Evolutionary conservation across 2,797 vertebrate species (phyloP).

Genomic region (Semotilus atromaculatus): DNA sequence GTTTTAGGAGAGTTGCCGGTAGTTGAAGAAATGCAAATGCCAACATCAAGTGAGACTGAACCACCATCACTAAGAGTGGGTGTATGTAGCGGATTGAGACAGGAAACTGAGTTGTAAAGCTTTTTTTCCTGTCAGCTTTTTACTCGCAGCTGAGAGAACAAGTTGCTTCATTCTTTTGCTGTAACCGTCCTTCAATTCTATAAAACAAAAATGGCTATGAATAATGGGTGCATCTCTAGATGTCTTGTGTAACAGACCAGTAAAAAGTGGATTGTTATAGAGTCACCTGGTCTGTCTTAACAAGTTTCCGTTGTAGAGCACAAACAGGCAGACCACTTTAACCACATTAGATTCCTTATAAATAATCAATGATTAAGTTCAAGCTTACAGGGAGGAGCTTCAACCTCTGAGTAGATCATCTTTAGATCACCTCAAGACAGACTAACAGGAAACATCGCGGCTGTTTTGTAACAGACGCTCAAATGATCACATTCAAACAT

Average conservation of each 20-base stretch:
- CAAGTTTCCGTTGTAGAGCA: conserved; percentile 49
- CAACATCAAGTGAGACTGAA: not conserved
- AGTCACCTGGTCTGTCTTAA: conserved; percentile 35
- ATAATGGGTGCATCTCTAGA: not conserved
- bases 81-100: conserved; percentile 40
- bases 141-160: conserved; percentile 11
- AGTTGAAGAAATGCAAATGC: not conserved
- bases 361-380: not conserved
- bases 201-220: not conserved
- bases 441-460: not conserved
- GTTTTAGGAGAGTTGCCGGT: not conserved
- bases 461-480: conserved; percentile 15
- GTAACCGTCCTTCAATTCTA: not conserved
- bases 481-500: not conserved
- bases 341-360: not conserved
- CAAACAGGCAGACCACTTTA: conserved; percentile 13
- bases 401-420: not conserved
- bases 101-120: conserved; percentile 56
- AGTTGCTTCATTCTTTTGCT: conserved; percentile 22
- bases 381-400: not conserved
- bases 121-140: conserved; percentile 23
- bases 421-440: not conserved
- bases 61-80: not conserved
- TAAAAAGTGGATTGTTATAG: conserved; percentile 3
- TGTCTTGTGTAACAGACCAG: not conserved